phyloP scores from a whole-genome alignment of 2,888 invertebrate species.

The Latrodectus elegans region DNA sequence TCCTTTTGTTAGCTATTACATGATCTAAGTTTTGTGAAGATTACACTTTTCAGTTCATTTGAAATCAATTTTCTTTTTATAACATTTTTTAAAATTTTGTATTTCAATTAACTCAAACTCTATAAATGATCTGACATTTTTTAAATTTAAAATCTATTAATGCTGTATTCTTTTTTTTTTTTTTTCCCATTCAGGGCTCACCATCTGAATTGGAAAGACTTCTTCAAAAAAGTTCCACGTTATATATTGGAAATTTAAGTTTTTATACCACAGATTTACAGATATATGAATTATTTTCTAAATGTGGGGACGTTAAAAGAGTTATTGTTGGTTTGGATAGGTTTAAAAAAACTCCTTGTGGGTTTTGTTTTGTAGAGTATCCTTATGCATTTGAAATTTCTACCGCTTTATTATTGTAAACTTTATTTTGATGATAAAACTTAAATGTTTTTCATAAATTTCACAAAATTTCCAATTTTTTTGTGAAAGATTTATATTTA shows the following conservation, averaged over 20 bases:
- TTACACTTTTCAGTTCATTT: no score
- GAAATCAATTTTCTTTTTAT: no score
- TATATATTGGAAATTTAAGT: slow-evolving; percentile 97
- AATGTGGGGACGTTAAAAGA: slow-evolving; percentile 93
- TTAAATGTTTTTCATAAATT: no score
- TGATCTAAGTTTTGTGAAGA: no score
- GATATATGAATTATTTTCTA: slow-evolving; percentile 95
- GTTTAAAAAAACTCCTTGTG: slow-evolving; percentile 98
- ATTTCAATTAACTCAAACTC: no score
- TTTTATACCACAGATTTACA: slow-evolving; percentile 99
- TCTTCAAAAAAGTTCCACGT: slow-evolving; percentile 84
- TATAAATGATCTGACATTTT: no score
- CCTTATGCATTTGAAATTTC: slow-evolving; percentile 64
- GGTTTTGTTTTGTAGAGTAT: slow-evolving; percentile 98
- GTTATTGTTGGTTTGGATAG: slow-evolving; percentile 98
- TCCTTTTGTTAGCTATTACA: no score
- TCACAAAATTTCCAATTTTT: no score
- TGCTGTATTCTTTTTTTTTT: background rate
- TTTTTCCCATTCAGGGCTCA: slow-evolving; percentile 81
- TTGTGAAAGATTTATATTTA: no score
- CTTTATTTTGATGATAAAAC: no score
- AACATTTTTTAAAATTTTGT: no score
- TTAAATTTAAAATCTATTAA: background rate
- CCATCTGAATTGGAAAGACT: slow-evolving; percentile 89
- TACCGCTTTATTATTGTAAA: no score